phyloP scores from a whole-genome alignment of 1,140 invertebrate genomes.

The Papilio dardanus region DNA sequence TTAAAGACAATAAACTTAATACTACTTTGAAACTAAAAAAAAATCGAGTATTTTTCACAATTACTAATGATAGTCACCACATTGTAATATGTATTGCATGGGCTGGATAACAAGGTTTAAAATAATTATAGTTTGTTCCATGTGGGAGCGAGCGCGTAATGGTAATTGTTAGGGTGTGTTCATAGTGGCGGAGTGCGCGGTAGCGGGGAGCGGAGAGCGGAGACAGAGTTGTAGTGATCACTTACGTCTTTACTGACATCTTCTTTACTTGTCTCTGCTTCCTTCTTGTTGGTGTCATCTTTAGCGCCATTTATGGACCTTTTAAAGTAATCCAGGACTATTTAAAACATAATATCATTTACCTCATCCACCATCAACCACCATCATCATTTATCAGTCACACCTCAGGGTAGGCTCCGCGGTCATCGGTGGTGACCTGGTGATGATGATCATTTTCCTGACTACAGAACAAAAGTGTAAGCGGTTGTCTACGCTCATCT shows the following conservation, averaged over 20 bases:
- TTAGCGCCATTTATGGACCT: too few relatives aligned
- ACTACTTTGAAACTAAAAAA: not conserved
- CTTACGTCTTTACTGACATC: not conserved
- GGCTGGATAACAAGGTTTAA: conserved; percentile 41
- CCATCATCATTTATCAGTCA: too few relatives aligned
- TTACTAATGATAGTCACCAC: too few relatives aligned
- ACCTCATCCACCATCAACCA: too few relatives aligned
- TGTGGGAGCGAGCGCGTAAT: conserved; percentile 63
- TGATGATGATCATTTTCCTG: not conserved
- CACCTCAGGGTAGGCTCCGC: too few relatives aligned
- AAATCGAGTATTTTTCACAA: too few relatives aligned
- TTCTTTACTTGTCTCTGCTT: too few relatives aligned
- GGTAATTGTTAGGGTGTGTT: conserved; percentile 71
- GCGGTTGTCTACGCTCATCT: conserved; percentile 29
- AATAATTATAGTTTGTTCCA: conserved; percentile 74
- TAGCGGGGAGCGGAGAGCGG: not conserved
- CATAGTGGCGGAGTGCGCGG: conserved; percentile 33
- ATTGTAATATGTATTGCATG: not conserved
- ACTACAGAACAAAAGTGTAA: conserved; percentile 38
- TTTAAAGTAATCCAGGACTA: too few relatives aligned
- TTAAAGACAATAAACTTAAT: not conserved
- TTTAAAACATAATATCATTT: too few relatives aligned
- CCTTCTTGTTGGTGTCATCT: too few relatives aligned
- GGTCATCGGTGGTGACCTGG: not conserved
- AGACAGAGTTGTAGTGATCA: not conserved